phyloP scores from a whole-genome alignment of 2,113 vertebrate genomes.

The Vidua macroura region DNA sequence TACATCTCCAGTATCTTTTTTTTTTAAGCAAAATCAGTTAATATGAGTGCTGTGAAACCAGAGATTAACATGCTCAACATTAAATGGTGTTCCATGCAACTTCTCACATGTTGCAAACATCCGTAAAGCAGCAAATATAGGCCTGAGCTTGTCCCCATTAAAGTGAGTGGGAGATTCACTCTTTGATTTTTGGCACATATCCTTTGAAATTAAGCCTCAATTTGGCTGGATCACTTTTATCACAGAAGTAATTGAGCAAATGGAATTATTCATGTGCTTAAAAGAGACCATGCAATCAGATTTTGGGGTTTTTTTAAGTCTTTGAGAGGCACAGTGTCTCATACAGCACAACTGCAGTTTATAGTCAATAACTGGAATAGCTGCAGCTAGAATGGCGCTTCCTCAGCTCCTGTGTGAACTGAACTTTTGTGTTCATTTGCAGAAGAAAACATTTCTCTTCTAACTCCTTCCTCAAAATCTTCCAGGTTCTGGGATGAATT shows the following conservation, averaged over 20 bases:
- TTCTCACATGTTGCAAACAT: neutral
- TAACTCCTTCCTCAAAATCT: neutral
- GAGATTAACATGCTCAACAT: neutral
- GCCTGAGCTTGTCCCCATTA: neutral
- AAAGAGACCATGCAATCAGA: neutral
- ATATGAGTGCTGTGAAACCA: neutral
- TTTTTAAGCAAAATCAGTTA: neutral
- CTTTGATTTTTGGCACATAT: slow-evolving; percentile 13
- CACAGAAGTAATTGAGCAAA: slow-evolving; percentile 1
- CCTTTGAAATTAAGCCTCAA: neutral
- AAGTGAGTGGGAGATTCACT: neutral
- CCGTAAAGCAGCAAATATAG: neutral
- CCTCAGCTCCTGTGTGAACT: neutral
- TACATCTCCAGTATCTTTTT: neutral
- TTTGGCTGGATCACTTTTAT: neutral
- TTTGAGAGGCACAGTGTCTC: neutral
- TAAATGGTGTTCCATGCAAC: neutral
- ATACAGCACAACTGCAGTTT: neutral
- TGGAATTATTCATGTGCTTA: neutral
- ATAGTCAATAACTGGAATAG: neutral
- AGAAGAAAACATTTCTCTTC: neutral
- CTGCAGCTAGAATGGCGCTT: neutral
- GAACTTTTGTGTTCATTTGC: neutral
- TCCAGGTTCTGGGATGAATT: neutral
- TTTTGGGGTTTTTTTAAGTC: neutral